phyloP scores from a whole-genome alignment of 1,140 invertebrate species.

The Amphibalanus amphitrite region DNA sequence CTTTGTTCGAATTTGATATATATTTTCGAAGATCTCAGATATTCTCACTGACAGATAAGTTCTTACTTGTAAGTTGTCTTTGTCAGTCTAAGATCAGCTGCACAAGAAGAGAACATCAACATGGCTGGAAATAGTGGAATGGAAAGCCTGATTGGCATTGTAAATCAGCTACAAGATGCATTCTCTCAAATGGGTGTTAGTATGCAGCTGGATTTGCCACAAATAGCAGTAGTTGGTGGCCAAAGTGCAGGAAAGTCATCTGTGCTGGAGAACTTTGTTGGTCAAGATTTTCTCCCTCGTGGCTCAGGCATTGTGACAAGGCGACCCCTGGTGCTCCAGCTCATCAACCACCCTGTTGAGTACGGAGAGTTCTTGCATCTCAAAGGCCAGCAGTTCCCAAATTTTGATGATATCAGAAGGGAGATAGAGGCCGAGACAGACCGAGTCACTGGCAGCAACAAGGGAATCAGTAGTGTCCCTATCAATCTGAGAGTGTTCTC shows the following conservation, averaged over 20 bases:
- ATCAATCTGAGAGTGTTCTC: constrained; percentile 98
- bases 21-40: too few relatives aligned
- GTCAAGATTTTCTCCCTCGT: constrained; percentile 83
- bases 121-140: constrained; percentile 68
- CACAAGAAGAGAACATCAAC: too few relatives aligned
- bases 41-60: too few relatives aligned
- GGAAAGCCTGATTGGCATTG: constrained; percentile 95
- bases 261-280: constrained; percentile 98
- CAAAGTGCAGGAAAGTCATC: constrained; percentile 98
- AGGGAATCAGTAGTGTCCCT: constrained; percentile 94
- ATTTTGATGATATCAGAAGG: constrained; percentile 86
- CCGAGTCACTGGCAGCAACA: constrained; percentile 87
- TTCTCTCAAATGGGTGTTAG: constrained; percentile 93
- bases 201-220: constrained; percentile 94
- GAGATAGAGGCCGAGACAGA: constrained; percentile 99
- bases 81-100: too few relatives aligned
- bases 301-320: constrained; percentile 95
- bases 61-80: too few relatives aligned
- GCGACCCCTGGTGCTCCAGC: constrained; percentile 89
- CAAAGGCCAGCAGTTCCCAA: constrained; percentile 90
- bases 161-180: constrained; percentile 98
- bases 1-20: too few relatives aligned
- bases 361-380: constrained; percentile 97
- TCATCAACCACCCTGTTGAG: constrained; percentile 77
- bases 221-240: constrained; percentile 98